Evolutionary conservation across 2,888 invertebrate species (phyloP).

Genomic region (Drosophila dives): DNA sequence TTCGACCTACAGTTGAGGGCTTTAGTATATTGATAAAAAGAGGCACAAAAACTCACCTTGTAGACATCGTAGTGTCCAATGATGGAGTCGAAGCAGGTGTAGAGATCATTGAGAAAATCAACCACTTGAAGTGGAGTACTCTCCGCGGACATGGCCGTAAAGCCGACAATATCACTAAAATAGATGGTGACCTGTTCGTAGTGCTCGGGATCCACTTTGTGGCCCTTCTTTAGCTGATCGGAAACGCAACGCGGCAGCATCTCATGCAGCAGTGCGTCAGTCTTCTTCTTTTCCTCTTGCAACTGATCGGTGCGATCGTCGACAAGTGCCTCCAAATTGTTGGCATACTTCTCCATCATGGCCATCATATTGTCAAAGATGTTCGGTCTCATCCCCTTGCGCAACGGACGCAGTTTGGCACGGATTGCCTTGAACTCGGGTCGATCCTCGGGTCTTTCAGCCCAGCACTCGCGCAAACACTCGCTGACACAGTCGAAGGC

Average conservation of each 20-base stretch:
- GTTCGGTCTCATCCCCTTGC: slow-evolving; percentile 97
- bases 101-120: slow-evolving; percentile 96
- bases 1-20: slow-evolving; percentile 86
- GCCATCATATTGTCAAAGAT: slow-evolving; percentile 99
- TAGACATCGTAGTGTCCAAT: slow-evolving; percentile 96
- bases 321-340: slow-evolving; percentile 96
- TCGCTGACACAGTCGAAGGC: slow-evolving; percentile 94
- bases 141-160: slow-evolving; percentile 96
- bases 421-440: slow-evolving; percentile 95
- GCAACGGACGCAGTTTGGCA: slow-evolving; percentile 91
- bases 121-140: slow-evolving; percentile 96
- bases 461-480: slow-evolving; percentile 95
- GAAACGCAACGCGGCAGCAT: slow-evolving; percentile 96
- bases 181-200: slow-evolving; percentile 95
- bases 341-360: slow-evolving; percentile 99
- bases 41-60: slow-evolving; percentile 86
- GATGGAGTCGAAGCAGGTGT: slow-evolving; percentile 97
- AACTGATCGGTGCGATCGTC: slow-evolving; percentile 97
- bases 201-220: slow-evolving; percentile 94
- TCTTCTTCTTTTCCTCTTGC: slow-evolving; percentile 98
- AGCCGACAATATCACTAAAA: slow-evolving; percentile 97
- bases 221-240: slow-evolving; percentile 95
- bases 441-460: slow-evolving; percentile 90
- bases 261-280: slow-evolving; percentile 94
- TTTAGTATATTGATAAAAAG: neutral